Conservation (phyloP, 2,888 invertebrate species). For the Microlaimidae sp. region DNA sequence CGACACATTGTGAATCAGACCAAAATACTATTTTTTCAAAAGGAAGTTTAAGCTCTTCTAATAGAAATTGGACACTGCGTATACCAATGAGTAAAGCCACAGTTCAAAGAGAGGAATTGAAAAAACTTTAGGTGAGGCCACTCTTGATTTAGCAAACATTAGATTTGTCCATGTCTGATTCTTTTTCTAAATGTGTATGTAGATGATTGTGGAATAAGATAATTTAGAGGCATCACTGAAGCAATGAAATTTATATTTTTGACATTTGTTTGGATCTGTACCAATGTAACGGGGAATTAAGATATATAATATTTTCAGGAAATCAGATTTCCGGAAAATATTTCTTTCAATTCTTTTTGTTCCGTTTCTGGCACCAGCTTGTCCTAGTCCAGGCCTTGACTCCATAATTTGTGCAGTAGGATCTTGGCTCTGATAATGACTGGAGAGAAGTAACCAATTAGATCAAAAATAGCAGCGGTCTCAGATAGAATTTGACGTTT, state of each 20-base stretch:
- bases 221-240: background rate
- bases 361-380: no score
- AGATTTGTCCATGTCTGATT: no score
- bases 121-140: slow-evolving; percentile 9
- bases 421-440: background rate
- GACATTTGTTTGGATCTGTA: no score
- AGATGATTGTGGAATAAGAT: background rate
- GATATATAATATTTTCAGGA: no score
- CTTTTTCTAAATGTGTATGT: no score
- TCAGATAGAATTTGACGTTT: background rate
- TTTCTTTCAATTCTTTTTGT: no score
- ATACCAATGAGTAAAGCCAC: slow-evolving; percentile 13
- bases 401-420: background rate
- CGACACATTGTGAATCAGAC: slow-evolving; percentile 18
- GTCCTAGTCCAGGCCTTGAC: background rate
- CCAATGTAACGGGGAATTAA: no score
- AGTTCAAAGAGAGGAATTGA: slow-evolving; percentile 16
- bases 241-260: no score
- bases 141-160: background rate
- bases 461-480: slow-evolving; percentile 1
- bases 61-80: background rate
- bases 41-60: background rate
- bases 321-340: no score
- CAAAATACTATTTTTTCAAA: slow-evolving; percentile 11
- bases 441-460: background rate